Evolutionary conservation across 2,113 vertebrate genomes (phyloP).

Genomic region (Dasyprocta punctata): DNA sequence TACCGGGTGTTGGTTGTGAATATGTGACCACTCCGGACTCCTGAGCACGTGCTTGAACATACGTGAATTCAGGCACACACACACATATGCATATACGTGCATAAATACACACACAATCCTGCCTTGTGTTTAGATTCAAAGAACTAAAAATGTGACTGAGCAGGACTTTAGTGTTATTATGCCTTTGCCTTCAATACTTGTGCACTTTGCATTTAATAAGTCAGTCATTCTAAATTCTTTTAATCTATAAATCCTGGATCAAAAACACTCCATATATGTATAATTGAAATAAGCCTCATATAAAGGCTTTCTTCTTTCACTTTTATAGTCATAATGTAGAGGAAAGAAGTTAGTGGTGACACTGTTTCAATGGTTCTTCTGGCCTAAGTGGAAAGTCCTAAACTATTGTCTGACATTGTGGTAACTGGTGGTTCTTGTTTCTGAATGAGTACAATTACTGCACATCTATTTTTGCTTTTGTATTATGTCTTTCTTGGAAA

Average conservation of each 20-base stretch:
- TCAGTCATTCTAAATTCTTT: background rate
- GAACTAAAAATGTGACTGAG: background rate
- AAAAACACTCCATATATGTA: background rate
- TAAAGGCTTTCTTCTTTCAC: background rate
- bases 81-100: background rate
- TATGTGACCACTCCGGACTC: background rate
- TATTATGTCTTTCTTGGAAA: background rate
- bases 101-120: background rate
- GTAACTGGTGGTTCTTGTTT: background rate
- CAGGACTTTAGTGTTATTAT: background rate
- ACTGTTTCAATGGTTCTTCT: slow-evolving; percentile 5
- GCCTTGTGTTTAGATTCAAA: background rate
- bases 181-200: background rate
- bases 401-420: background rate
- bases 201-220: background rate
- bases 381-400: background rate
- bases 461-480: background rate
- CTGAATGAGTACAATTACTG: background rate
- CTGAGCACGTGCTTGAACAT: background rate
- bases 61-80: rapidly evolving
- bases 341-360: background rate
- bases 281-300: background rate
- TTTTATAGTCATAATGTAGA: background rate
- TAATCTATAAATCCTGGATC: background rate
- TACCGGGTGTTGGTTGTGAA: slow-evolving; percentile 50